These are phyloP conservation scores for Aplocera efformata DNA, from an alignment of 2,888 invertebrate species.

Conservation along the genomic window DNA sequence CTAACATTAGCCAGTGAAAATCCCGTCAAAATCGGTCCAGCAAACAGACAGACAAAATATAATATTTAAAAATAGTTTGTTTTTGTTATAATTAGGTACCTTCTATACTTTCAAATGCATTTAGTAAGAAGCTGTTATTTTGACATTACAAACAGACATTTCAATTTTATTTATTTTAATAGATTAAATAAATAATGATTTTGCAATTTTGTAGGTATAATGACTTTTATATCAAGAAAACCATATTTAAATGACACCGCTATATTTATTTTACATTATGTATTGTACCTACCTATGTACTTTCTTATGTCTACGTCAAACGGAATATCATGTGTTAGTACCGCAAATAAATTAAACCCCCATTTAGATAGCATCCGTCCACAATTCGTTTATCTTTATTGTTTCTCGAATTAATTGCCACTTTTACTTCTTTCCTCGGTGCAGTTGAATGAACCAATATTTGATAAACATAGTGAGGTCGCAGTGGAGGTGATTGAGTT, in stretches of 20 bases:
- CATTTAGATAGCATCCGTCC: conserved; percentile 19
- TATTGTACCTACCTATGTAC: conserved; percentile 7
- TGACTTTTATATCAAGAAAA: not conserved
- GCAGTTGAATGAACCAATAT: conserved; percentile 46
- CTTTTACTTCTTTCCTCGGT: conserved; percentile 23
- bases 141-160: too few relatives aligned
- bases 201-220: too few relatives aligned
- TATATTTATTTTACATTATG: conserved; percentile 1
- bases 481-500: conserved; percentile 30
- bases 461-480: conserved; percentile 45
- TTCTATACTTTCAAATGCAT: too few relatives aligned
- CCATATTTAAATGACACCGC: conserved; percentile 3
- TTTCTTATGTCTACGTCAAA: conserved; percentile 15
- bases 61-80: too few relatives aligned
- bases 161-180: too few relatives aligned
- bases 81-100: too few relatives aligned
- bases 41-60: too few relatives aligned
- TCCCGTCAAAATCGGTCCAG: too few relatives aligned
- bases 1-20: too few relatives aligned
- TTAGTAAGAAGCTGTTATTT: too few relatives aligned
- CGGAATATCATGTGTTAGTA: conserved; percentile 14
- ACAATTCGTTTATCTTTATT: conserved; percentile 18
- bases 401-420: conserved; percentile 20
- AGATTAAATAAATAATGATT: too few relatives aligned
- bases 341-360: conserved; percentile 22